Evolutionary conservation across 2,113 vertebrate genomes (phyloP).

Genomic region (Odobenus rosmarus): DNA sequence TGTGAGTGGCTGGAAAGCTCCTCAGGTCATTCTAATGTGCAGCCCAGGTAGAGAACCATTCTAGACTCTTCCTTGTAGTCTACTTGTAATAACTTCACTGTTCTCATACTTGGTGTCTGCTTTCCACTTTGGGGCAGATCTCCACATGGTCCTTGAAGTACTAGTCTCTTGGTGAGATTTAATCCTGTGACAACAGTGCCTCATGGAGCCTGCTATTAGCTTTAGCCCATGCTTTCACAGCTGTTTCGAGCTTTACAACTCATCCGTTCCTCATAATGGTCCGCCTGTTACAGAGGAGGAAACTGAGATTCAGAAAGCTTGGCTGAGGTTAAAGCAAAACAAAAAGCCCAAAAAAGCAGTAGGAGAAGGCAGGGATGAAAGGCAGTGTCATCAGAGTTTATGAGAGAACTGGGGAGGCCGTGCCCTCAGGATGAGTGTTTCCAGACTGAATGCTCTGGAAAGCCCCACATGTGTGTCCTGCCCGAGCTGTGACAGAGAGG

Average conservation of each 20-base stretch:
- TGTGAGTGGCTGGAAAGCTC: not conserved
- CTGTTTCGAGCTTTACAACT: not conserved
- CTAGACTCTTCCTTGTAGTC: not conserved
- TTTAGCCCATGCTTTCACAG: conserved; percentile 4
- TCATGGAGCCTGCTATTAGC: not conserved
- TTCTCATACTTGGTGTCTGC: conserved; percentile 24
- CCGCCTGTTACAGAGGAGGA: not conserved
- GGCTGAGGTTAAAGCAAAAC: not conserved
- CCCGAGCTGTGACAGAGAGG: not conserved
- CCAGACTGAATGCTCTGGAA: conserved; percentile 42
- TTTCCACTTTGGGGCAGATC: conserved; percentile 26
- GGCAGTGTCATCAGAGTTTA: not conserved
- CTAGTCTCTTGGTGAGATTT: not conserved
- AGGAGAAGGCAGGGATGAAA: not conserved
- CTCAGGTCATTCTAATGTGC: not conserved
- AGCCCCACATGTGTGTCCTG: not conserved
- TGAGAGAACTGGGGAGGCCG: not conserved
- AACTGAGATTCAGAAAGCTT: not conserved
- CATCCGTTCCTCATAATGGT: not conserved
- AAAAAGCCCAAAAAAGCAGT: not conserved
- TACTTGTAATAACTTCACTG: not conserved
- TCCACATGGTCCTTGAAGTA: not conserved
- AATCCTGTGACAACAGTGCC: conserved; percentile 30
- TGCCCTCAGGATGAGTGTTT: not conserved
- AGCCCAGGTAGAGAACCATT: not conserved